Conservation (phyloP, 1,140 invertebrate genomes). For the Lerema accius region DNA sequence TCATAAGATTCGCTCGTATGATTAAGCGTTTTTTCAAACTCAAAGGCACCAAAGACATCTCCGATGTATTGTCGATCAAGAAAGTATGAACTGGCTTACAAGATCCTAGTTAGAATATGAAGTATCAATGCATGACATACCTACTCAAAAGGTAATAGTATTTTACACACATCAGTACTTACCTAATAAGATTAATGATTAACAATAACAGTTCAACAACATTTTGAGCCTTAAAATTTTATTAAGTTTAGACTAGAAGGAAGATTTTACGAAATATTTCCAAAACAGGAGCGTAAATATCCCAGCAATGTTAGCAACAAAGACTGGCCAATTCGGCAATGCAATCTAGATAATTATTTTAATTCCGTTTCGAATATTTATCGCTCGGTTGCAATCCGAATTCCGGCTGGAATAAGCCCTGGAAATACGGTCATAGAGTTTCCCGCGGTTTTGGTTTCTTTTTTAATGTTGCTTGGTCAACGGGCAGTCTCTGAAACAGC, state of each 20-base stretch:
- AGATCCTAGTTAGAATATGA: too few relatives aligned
- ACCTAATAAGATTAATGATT: too few relatives aligned
- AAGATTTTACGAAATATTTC: constrained; percentile 15
- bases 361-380: constrained; percentile 58
- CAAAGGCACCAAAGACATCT: too few relatives aligned
- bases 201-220: neutral
- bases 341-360: constrained; percentile 70
- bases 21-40: too few relatives aligned
- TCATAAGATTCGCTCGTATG: too few relatives aligned
- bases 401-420: constrained; percentile 34
- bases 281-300: constrained; percentile 22
- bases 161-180: too few relatives aligned
- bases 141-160: too few relatives aligned
- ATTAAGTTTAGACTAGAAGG: too few relatives aligned
- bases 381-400: constrained; percentile 41
- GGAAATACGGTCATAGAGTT: constrained; percentile 32
- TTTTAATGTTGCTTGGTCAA: constrained; percentile 18
- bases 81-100: too few relatives aligned
- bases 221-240: neutral
- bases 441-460: constrained; percentile 20
- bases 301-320: constrained; percentile 32
- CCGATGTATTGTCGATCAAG: too few relatives aligned
- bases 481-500: constrained; percentile 15
- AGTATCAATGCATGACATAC: too few relatives aligned
- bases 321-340: constrained; percentile 51